Evolutionary conservation across 92 coral and sea anemone genomes (phyloP), one percentile per base, ranked within the genome.

Genomic region (Muricea muricata): DNA sequence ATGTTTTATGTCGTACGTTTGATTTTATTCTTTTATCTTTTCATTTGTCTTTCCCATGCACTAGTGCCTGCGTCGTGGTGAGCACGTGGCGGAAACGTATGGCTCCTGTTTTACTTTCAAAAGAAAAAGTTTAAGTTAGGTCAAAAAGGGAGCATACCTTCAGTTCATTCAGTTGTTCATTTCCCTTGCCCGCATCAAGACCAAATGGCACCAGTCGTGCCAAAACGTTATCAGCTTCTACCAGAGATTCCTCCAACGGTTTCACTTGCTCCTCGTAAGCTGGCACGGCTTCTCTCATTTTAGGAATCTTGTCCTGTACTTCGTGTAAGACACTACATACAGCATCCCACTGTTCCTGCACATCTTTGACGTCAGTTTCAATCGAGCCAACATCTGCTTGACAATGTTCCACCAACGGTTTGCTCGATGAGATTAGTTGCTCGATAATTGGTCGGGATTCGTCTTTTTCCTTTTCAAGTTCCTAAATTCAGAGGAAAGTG

Each of bases 141-240:
- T 37, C 4, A 4, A 37, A 37, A 37, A 37, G 18, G 21, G 3
- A 10, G 20, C 60, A 39, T 73, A 96, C 99, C 97, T 90, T 92
- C 54, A 96, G 89, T 79, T 92, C 92, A 23, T 91, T 88, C 35
- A 96, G 91, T 48, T 86, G 94, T 67, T 96, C 94, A 2, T 80
- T 84, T 58, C 93, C 99, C 65, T 91, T 90, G 70, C 92, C 90
- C 28, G 92, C 88, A 82, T 96, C 94, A 15, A 92, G 89, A 4
- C 97, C 93, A 82, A 89, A 96, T 77, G 89, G 87, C 39, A 73
- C 92, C 4, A 95, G 94, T 15, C 90, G 86, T 61, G 90, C 98
- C 25, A 94, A 95, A 33, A 84, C 89, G 56, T 94, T 94, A 45
- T 84, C 90, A 7, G 97, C 97, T 70, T 95, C 71, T 9, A 28